phyloP scores from a whole-genome alignment of 2,888 invertebrate genomes.

The Agonopterix heracliana region DNA sequence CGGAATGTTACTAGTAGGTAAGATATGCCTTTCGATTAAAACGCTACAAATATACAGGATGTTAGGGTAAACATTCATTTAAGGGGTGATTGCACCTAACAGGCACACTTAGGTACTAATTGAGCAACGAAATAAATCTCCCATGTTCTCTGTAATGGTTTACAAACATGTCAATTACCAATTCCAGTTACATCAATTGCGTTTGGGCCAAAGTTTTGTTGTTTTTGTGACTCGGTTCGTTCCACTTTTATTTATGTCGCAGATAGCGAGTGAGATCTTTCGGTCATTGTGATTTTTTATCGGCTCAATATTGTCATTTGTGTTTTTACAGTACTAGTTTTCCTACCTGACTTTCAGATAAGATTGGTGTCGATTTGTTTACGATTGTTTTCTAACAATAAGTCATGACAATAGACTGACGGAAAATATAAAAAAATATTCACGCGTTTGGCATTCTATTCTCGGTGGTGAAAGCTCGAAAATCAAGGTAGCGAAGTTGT shows the following conservation, averaged over 20 bases:
- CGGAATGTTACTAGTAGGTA: too few species aligned
- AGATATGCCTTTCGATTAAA: too few species aligned
- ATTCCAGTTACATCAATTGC: too few species aligned
- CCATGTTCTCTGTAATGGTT: too few species aligned
- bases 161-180: too few species aligned
- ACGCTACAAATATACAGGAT: too few species aligned
- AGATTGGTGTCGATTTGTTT: constrained; percentile 13
- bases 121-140: too few species aligned
- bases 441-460: constrained; percentile 7
- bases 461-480: constrained; percentile 16
- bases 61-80: too few species aligned
- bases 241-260: neutral
- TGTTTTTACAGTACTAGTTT: constrained; percentile 1
- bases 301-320: constrained; percentile 6
- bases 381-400: constrained; percentile 2
- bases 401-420: constrained; percentile 6
- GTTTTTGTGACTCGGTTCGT: neutral
- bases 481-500: constrained; percentile 19
- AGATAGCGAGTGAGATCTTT: too few species aligned
- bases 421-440: constrained; percentile 2
- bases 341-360: constrained; percentile 15
- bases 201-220: too few species aligned
- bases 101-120: too few species aligned
- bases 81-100: too few species aligned
- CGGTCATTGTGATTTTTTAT: constrained; percentile 3